Base-by-base conservation (phyloP, 2,888 invertebrate genomes). In the Amaurobius ferox region DNA sequence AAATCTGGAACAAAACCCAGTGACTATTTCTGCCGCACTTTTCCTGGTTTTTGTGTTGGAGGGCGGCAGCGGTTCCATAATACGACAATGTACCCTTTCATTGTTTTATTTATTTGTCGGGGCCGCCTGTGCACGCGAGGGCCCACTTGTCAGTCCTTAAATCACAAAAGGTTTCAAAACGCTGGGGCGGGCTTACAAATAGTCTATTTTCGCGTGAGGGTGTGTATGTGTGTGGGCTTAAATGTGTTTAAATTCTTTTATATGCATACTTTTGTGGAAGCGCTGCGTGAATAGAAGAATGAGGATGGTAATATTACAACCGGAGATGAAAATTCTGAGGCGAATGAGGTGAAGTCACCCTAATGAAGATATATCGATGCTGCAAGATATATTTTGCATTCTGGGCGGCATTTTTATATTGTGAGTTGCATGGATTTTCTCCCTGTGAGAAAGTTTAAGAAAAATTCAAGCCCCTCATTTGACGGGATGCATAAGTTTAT, bases 41-140 rank as follows among this genome's bases (percentile, higher is more conserved):
- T 68, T 68, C 68, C 40, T 68, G 68, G 68, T 68, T 68, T 68
- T 68, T 39, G 40, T 68, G 68, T 68, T 68, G 39, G 13, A 39
- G 39, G 32, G 32, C 68, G 39, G 35, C 40, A 39, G 68, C 68
- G 23, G 26, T 40, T 68, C 35, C 55, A 55, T 55, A 55, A 55
- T 55, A 55, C 55, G 55, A 55, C 55, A 55, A 23, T 55, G 55
- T 55, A 55, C 23, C 23, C 23, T 23, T 44, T 23, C 23, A 55
- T 55, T 23, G 55, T 55, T 55, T 55, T 55, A 55, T 55, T 55
- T 55, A 55, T 55, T 55, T 55, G 55, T 55, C 23, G 11, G 19
- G 55, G 19, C 55, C 19, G 55, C 55, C 55, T 1, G 55, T 55
- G 55, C 55, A 55, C 55, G 55, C 55, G 55, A 55, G 23, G 55